A percentile compares a stretch with the other conserved stretches of the same genome.
phyloP scores from a whole-genome alignment of 2,888 invertebrate species.

The Netelia virgata region DNA sequence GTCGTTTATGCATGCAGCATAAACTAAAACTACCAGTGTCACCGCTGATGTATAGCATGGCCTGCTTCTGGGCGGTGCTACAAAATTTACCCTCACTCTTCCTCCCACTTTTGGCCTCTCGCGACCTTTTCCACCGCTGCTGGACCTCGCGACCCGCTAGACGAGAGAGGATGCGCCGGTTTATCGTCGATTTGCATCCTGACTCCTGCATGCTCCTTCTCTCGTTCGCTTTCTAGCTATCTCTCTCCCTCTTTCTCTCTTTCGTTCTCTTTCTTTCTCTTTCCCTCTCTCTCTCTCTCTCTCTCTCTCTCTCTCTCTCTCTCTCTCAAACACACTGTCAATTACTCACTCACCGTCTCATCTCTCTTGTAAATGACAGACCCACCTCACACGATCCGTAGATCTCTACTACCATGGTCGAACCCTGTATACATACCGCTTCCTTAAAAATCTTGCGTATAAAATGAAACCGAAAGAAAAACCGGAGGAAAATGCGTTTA shows the following conservation, averaged over 20 bases:
- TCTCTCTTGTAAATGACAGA: slow-evolving; percentile 28
- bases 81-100: slow-evolving; percentile 23
- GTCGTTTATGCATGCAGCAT: slow-evolving; percentile 77
- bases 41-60: slow-evolving; percentile 76
- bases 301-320: background rate
- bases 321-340: slow-evolving; percentile 4
- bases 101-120: background rate
- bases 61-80: slow-evolving; percentile 23
- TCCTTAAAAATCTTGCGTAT: background rate
- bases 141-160: slow-evolving; percentile 60
- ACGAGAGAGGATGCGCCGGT: slow-evolving; percentile 73
- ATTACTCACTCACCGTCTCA: no score
- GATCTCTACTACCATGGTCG: slow-evolving; percentile 2
- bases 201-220: slow-evolving; percentile 62
- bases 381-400: background rate
- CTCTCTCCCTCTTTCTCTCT: slow-evolving; percentile 29
- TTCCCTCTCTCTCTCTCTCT: no score
- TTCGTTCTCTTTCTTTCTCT: background rate
- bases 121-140: slow-evolving; percentile 13
- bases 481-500: no score
- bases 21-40: slow-evolving; percentile 80
- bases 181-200: slow-evolving; percentile 80
- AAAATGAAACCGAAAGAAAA: background rate
- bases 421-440: background rate
- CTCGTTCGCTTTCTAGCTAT: slow-evolving; percentile 26